A percentile compares a stretch with the other conserved stretches of the same genome.
These are phyloP conservation scores for Pegea sp. DNA, from an alignment of 23 tunicate genomes.

Conservation along the genomic window DNA sequence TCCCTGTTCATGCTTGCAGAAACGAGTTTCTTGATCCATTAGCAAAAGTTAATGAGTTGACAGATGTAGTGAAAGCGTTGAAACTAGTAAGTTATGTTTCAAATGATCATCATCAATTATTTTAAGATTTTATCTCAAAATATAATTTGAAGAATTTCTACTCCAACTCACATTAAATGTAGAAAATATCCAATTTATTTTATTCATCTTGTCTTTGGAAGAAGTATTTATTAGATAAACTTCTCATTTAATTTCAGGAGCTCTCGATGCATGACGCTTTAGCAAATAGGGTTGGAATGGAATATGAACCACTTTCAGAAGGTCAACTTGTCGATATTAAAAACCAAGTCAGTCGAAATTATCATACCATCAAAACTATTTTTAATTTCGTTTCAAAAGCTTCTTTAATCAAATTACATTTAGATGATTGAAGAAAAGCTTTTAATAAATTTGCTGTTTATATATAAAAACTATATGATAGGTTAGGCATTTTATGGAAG, in stretches of 20 bases:
- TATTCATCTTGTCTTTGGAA: background rate
- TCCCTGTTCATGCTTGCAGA: constrained; percentile 43
- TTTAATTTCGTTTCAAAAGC: background rate
- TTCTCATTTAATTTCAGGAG: constrained; percentile 21
- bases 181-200: too few species aligned
- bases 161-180: too few species aligned
- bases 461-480: too few species aligned
- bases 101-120: background rate
- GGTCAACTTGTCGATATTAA: constrained; percentile 46
- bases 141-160: background rate
- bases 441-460: too few species aligned
- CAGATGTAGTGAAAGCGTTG: constrained; percentile 26
- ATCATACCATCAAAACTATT: background rate
- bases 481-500: constrained; percentile 64
- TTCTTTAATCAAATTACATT: background rate
- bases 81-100: constrained; percentile 26
- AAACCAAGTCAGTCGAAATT: constrained; percentile 32
- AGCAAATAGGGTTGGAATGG: constrained; percentile 30
- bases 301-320: constrained; percentile 55
- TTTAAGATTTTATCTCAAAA: background rate
- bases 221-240: background rate
- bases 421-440: too few species aligned
- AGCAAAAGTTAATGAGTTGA: constrained; percentile 52
- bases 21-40: constrained; percentile 78
- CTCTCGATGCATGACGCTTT: constrained; percentile 73